Evolutionary conservation across 2,113 vertebrate genomes (phyloP).

Genomic region (Eptatretus burgeri): DNA sequence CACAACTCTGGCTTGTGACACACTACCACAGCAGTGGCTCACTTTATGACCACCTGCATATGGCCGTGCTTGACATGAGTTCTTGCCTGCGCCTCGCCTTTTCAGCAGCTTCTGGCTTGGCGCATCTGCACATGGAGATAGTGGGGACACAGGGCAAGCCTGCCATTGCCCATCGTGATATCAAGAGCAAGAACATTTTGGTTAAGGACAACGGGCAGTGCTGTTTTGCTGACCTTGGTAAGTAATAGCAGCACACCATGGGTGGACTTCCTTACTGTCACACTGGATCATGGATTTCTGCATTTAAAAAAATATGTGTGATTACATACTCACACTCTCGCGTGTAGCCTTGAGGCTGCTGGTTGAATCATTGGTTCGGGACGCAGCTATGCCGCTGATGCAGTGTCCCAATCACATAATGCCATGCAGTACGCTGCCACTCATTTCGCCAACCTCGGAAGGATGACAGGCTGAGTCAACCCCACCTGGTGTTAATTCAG

Average conservation of each 20-base stretch:
- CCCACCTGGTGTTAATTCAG: no score
- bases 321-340: no score
- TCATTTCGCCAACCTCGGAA: no score
- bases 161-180: slow-evolving; percentile 68
- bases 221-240: slow-evolving; percentile 88
- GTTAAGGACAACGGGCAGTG: slow-evolving; percentile 92
- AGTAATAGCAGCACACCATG: slow-evolving; percentile 11
- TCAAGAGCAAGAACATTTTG: slow-evolving; percentile 95
- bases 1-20: slow-evolving; percentile 86
- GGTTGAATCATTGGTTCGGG: no score
- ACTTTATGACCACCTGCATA: slow-evolving; percentile 74
- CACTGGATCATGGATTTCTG: no score
- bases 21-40: slow-evolving; percentile 96
- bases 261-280: no score
- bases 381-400: no score
- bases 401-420: no score
- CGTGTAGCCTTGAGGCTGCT: no score
- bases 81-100: slow-evolving; percentile 63
- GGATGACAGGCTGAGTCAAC: no score
- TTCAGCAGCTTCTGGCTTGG: slow-evolving; percentile 64
- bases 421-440: no score
- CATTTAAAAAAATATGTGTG: no score
- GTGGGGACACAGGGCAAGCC: slow-evolving; percentile 96
- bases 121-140: slow-evolving; percentile 83
- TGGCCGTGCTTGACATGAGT: slow-evolving; percentile 53